A percentile compares a stretch with the other conserved stretches of the same genome.
phyloP scores from a whole-genome alignment of 1,140 invertebrate species.

The Drosophila pachea region DNA sequence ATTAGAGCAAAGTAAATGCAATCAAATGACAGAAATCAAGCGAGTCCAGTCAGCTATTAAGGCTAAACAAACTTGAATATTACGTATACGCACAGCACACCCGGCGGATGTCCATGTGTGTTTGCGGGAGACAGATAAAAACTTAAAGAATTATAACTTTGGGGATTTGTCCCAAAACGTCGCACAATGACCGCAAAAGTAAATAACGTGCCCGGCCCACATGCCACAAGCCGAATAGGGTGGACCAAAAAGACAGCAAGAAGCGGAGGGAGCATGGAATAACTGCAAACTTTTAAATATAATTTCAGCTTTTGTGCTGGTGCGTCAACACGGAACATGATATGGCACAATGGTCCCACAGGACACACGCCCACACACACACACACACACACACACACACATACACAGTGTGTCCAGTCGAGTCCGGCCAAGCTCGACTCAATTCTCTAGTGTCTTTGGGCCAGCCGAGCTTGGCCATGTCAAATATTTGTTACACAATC shows the following conservation, averaged over 20 bases:
- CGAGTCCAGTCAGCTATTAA: conserved; percentile 12
- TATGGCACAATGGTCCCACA: conserved; percentile 62
- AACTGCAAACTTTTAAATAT: conserved; percentile 65
- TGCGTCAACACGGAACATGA: conserved; percentile 75
- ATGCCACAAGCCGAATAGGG: conserved; percentile 11
- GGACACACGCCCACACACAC: conserved; percentile 22
- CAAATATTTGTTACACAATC: conserved; percentile 74
- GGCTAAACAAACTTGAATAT: conserved; percentile 47
- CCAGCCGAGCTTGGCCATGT: conserved; percentile 44
- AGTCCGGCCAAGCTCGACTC: not conserved
- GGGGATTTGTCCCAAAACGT: conserved; percentile 54
- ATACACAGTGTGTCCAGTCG: not conserved
- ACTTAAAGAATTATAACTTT: conserved; percentile 77
- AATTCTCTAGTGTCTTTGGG: not conserved
- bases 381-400: not conserved
- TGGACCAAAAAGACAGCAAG: conserved; percentile 14
- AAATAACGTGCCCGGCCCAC: conserved; percentile 61
- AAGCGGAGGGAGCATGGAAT: not conserved
- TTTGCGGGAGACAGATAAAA: conserved; percentile 60
- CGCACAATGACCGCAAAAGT: conserved; percentile 74
- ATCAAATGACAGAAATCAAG: conserved; percentile 56
- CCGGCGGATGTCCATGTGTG: not conserved
- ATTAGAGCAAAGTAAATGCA: conserved; percentile 62
- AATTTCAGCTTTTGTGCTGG: conserved; percentile 73
- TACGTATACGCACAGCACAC: conserved; percentile 56